Evolutionary conservation across 1,140 invertebrate genomes (phyloP), one percentile per base, ranked within the genome.

Genomic region (Anastatus disparis): DNA sequence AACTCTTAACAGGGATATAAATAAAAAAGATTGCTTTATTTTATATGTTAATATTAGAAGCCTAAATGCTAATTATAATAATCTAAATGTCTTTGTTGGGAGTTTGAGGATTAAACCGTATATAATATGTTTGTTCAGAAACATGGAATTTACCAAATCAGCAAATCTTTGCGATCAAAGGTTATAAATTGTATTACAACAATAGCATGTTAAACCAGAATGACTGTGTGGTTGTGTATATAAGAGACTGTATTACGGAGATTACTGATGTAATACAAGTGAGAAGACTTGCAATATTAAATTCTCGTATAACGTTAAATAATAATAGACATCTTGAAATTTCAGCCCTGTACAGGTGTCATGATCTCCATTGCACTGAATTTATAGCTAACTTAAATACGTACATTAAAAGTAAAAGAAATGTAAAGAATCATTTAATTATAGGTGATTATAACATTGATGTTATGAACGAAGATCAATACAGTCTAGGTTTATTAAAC

Each of bases 401-500:
- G 3, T 44, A 9, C 15, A 6, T 44, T 9, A 44, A 44, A 3
- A 3, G 6, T 9, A 13, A 44, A 13, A 44, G 10, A 44, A 44
- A 44, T 7, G 42, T 44, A 7, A 44, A 44, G 3, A 9, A 44
- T 44, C 42, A 44, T 44, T 9, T 44, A 3, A 9, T 44, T 9
- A 44, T 44, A 44, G 42, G 42, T 9, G 42, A 44, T n/a, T 44
- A 9, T 44, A 44, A 44, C n/a, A 44, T 44, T 44, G n/a, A 44
- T 35, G 31, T 35, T 10, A 6, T 35, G 10, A 35, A 35, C 10
- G 10, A 6, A 35, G 44, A 46, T 7, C 15, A 17, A n/a, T 0
- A 8, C 17, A 46, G 44, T 46, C 44, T 42, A 62, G 66, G 31
- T 38, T 70, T 24, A 2, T 62, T 6, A 64, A 71, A 46, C 44